phyloP scores from a whole-genome alignment of 2,797 vertebrate species.

The Ptychadena robeensis region DNA sequence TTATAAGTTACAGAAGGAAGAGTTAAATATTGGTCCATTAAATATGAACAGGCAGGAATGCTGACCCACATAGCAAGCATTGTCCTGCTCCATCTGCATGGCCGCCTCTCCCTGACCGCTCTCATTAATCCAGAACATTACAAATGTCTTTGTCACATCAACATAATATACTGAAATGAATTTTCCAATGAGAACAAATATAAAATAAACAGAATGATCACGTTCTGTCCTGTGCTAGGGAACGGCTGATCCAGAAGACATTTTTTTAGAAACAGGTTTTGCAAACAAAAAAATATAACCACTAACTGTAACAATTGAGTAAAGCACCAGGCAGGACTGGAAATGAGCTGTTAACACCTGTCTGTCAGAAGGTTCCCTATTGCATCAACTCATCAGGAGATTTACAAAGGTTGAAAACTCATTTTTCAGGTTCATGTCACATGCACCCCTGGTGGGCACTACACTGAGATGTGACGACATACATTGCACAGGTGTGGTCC shows the following conservation, averaged over 20 bases:
- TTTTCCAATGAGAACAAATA: background rate
- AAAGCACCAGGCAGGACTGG: background rate
- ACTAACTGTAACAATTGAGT: background rate
- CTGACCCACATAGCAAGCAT: constrained; percentile 15
- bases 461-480: too few relatives aligned
- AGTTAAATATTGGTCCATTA: background rate
- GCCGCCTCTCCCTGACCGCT: background rate
- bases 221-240: background rate
- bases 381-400: background rate
- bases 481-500: too few relatives aligned
- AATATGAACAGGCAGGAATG: background rate
- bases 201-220: constrained; percentile 12
- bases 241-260: background rate
- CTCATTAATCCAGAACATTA: constrained; percentile 23
- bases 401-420: too few relatives aligned
- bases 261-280: background rate
- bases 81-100: background rate
- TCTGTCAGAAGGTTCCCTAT: background rate
- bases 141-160: constrained; percentile 14
- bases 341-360: background rate
- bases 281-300: background rate
- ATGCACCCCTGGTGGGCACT: too few relatives aligned
- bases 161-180: constrained; percentile 4
- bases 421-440: too few relatives aligned
- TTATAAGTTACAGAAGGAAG: too few relatives aligned